A percentile compares a stretch with the other conserved stretches of the same genome.
These are phyloP conservation scores for Brassicogethes aeneus DNA, from an alignment of 2,888 invertebrate genomes.

Conservation along the genomic window DNA sequence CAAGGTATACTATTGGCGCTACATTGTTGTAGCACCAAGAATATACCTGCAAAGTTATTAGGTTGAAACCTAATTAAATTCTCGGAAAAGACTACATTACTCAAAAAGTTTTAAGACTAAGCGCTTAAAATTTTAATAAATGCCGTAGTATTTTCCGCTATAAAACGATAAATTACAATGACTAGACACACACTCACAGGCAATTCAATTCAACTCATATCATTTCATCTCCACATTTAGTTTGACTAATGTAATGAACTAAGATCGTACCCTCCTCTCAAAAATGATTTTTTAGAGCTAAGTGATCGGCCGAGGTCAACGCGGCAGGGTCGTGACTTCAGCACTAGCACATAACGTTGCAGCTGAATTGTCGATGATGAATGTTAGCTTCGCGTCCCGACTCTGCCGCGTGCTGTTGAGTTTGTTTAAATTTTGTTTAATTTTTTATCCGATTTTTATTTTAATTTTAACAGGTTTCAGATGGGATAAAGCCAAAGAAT, in stretches of 20 bases:
- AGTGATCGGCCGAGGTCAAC: slow-evolving; percentile 35
- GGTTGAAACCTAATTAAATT: too few species aligned
- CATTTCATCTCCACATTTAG: slow-evolving; percentile 15
- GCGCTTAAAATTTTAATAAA: too few species aligned
- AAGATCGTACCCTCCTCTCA: slow-evolving; percentile 43
- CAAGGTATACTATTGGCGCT: not conserved
- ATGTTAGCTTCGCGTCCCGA: slow-evolving; percentile 16
- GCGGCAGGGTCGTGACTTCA: slow-evolving; percentile 26
- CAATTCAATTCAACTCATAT: slow-evolving; percentile 18
- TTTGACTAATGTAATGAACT: slow-evolving; percentile 21
- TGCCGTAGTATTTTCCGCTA: too few species aligned
- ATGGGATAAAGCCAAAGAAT: slow-evolving; percentile 39
- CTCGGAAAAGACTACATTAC: too few species aligned
- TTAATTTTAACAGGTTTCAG: slow-evolving; percentile 33
- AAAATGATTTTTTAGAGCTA: slow-evolving; percentile 24
- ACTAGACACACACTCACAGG: slow-evolving; percentile 44
- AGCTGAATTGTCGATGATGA: not conserved
- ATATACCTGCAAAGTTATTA: too few species aligned
- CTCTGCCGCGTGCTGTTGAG: slow-evolving; percentile 26
- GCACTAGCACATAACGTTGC: slow-evolving; percentile 4
- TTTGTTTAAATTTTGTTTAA: slow-evolving; percentile 22
- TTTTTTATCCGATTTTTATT: slow-evolving; percentile 16
- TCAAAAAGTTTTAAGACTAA: too few species aligned
- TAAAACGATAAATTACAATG: slow-evolving; percentile 4
- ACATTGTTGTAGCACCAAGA: too few species aligned